Evolutionary conservation across 2,888 invertebrate genomes (phyloP), one percentile per base, ranked within the genome.

Genomic region (Tinea trinotella): DNA sequence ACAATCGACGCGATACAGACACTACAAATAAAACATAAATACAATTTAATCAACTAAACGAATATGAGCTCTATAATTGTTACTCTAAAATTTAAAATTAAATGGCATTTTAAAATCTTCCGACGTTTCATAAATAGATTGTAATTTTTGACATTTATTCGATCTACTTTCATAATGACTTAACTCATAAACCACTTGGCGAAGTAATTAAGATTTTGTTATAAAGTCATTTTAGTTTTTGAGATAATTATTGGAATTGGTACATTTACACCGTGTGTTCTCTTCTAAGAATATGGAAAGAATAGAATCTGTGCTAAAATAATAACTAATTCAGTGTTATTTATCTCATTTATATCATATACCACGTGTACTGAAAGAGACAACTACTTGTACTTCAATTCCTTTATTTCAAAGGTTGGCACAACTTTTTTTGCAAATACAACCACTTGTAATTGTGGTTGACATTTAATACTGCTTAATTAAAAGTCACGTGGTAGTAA

Each of bases 1-100:
- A 62, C 64, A 61, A 67, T 70, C 65, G 65, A 66, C 64, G 63
- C 52, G 55, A 53, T 36, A 18, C 49, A 54, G 44, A 12, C 40
- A 13, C 5, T 4, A 40, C 40, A 13, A n/a, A n/a, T 35, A 59
- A 56, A 56, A 34, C 15, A 3, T n/a, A 46, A 36, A n/a, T 19
- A 40, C 13, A 2, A 24, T 9, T 2, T 6, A 15, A 13, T 15
- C 40, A 24, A 24, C n/a, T 24, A 24, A 24, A 5, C 24, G 9
- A 61, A 57, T 46, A 55, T 56, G 53, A 53, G 58, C 60, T 55
- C 46, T 63, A 60, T 50, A 3, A 30, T 1, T 30, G n/a, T 7
- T 4, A 13, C 2, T 12, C 6, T 12, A 40, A 15, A 40, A 13
- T 2, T 13, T 4, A 40, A 3, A 7, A 13, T 40, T 13, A 4